A percentile compares a stretch with the other conserved stretches of the same genome.
phyloP scores from a whole-genome alignment of 2,797 vertebrate species.

The Coranthus polyacanthus region DNA sequence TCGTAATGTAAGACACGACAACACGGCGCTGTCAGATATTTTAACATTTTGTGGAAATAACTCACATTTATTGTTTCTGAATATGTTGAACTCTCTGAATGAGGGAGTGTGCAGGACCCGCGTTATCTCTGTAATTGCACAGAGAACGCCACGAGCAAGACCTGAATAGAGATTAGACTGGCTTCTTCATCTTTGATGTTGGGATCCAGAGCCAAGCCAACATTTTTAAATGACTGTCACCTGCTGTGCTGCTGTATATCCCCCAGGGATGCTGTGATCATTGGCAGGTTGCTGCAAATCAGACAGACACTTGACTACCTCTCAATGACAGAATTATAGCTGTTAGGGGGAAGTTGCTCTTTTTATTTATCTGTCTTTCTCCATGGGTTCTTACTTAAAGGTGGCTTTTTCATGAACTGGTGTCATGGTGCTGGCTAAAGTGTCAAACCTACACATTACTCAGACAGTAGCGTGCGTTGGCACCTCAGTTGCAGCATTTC shows the following conservation, averaged over 20 bases:
- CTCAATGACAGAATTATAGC: conserved; percentile 57
- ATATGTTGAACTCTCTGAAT: conserved; percentile 41
- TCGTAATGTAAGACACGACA: conserved; percentile 15
- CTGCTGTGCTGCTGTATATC: conserved; percentile 74
- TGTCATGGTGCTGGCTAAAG: conserved; percentile 1
- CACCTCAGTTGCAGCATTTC: conserved; percentile 37
- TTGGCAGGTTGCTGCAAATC: conserved; percentile 71
- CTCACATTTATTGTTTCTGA: conserved; percentile 25
- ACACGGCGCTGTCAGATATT: conserved; percentile 20
- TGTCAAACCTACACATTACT: background rate
- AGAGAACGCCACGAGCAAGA: conserved; percentile 63
- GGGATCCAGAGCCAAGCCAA: conserved; percentile 63
- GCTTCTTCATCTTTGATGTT: conserved; percentile 75
- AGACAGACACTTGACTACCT: conserved; percentile 66
- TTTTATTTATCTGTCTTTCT: conserved; percentile 44
- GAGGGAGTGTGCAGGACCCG: conserved; percentile 40
- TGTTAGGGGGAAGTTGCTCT: conserved; percentile 36
- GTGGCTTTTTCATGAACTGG: conserved; percentile 9
- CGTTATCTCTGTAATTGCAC: conserved; percentile 60
- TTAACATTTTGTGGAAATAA: conserved; percentile 27
- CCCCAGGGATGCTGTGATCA: conserved; percentile 70
- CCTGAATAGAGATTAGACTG: conserved; percentile 71
- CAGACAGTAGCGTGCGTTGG: conserved; percentile 9
- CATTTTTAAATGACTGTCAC: conserved; percentile 76
- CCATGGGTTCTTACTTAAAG: conserved; percentile 35